These are phyloP conservation scores for Rostratula benghalensis DNA, from an alignment of 2,113 vertebrate genomes.

Conservation along the genomic window DNA sequence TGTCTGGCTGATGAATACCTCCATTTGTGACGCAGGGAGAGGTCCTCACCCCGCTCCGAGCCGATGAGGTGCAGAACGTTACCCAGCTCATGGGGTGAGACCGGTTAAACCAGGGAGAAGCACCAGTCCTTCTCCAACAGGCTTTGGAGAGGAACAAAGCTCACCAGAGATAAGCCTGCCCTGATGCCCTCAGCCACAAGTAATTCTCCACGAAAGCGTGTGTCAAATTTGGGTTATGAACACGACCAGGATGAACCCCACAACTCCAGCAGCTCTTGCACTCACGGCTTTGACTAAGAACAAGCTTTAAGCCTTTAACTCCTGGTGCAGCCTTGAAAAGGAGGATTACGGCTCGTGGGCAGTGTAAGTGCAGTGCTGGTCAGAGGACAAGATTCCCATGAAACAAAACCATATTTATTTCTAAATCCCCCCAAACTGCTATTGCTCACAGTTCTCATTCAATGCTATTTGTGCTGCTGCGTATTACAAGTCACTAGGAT, in stretches of 20 bases:
- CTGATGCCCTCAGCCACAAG: neutral
- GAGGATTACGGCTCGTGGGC: neutral
- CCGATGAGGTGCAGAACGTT: neutral
- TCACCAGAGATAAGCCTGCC: neutral
- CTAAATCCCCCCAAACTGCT: neutral
- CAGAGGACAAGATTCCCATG: neutral
- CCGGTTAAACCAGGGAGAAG: neutral
- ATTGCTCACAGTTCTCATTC: neutral
- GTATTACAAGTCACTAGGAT: neutral
- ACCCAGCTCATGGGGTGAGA: neutral
- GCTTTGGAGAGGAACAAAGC: neutral
- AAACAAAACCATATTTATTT: neutral
- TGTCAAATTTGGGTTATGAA: neutral
- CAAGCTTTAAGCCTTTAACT: neutral
- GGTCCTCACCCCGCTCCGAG: neutral
- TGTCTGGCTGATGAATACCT: neutral
- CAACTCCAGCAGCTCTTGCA: neutral
- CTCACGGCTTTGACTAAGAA: neutral
- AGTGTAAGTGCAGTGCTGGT: neutral
- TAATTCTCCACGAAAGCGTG: neutral
- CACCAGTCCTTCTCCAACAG: rapidly evolving
- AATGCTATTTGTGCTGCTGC: neutral
- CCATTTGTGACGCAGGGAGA: rapidly evolving
- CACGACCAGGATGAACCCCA: neutral
- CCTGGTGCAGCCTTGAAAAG: neutral